Percentiles rank a stretch among this genome's conserved stretches.
phyloP scores from a whole-genome alignment of 2,113 vertebrate species.

The Calcarius ornatus region DNA sequence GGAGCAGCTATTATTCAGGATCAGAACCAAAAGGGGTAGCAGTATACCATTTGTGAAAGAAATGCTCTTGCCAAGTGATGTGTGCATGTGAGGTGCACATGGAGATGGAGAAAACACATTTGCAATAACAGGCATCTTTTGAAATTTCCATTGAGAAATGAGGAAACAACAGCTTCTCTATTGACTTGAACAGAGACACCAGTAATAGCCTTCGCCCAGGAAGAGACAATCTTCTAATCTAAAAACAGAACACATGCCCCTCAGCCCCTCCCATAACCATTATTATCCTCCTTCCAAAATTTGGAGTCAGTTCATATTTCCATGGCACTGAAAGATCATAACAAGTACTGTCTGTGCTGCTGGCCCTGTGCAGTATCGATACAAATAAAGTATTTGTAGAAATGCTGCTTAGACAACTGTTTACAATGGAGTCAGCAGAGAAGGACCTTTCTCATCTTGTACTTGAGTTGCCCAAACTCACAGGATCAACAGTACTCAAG shows the following conservation, averaged over 20 bases:
- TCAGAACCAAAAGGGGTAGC: neutral
- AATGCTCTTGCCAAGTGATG: neutral
- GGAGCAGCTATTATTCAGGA: neutral
- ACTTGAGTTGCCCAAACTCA: neutral
- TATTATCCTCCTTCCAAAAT: neutral
- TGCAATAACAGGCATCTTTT: neutral
- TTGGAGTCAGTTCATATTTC: neutral
- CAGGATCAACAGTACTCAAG: neutral
- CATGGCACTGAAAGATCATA: neutral
- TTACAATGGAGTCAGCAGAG: neutral
- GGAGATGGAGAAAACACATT: neutral
- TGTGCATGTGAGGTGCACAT: neutral
- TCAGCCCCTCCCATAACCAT: neutral
- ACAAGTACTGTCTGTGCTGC: neutral
- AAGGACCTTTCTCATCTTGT: neutral
- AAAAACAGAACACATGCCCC: neutral
- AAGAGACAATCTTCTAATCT: neutral
- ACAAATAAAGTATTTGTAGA: neutral
- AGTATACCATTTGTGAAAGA: neutral
- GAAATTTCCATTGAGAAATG: neutral
- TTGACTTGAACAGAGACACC: neutral
- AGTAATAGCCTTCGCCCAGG: neutral
- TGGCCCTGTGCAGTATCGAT: neutral
- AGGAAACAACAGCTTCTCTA: neutral
- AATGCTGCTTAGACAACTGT: neutral